Conservation (phyloP, 2,888 invertebrate genomes). For the Lasioglossum villosulum region DNA sequence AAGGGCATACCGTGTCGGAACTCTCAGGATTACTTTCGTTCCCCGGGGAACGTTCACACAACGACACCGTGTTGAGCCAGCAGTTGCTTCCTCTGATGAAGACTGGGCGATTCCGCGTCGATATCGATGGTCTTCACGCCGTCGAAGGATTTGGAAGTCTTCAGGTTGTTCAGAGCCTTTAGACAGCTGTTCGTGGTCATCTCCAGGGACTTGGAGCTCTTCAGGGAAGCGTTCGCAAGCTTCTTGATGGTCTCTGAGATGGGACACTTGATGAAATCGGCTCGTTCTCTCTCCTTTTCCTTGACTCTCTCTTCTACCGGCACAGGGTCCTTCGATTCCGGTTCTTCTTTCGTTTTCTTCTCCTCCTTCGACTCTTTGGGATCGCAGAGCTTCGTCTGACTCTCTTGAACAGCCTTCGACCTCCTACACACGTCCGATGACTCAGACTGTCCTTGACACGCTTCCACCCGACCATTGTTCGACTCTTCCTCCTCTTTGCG, state of each 20-base stretch:
- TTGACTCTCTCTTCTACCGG: slow-evolving; percentile 61
- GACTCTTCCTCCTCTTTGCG: slow-evolving; percentile 63
- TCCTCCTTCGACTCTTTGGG: slow-evolving; percentile 43
- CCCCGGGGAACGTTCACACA: slow-evolving; percentile 70
- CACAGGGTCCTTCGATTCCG: slow-evolving; percentile 43
- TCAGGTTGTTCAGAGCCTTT: slow-evolving; percentile 76
- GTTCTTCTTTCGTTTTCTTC: slow-evolving; percentile 31
- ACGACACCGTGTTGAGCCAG: slow-evolving; percentile 82
- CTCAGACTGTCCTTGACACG: slow-evolving; percentile 25
- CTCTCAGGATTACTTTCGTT: background rate
- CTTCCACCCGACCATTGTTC: slow-evolving; percentile 5
- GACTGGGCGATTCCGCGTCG: slow-evolving; percentile 81
- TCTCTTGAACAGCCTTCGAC: slow-evolving; percentile 22
- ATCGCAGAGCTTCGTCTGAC: slow-evolving; percentile 44
- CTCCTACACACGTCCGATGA: slow-evolving; percentile 30
- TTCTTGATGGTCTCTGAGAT: slow-evolving; percentile 83
- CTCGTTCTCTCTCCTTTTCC: slow-evolving; percentile 73
- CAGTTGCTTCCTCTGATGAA: slow-evolving; percentile 81
- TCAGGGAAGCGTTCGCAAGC: slow-evolving; percentile 80
- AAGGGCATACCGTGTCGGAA: background rate
- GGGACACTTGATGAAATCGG: slow-evolving; percentile 81
- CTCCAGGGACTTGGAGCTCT: slow-evolving; percentile 79
- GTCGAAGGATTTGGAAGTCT: slow-evolving; percentile 76
- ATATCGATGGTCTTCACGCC: slow-evolving; percentile 68
- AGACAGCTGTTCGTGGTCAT: slow-evolving; percentile 77